These are phyloP conservation scores for Harmothoe impar DNA, from an alignment of 2,888 invertebrate genomes.

Conservation along the genomic window DNA sequence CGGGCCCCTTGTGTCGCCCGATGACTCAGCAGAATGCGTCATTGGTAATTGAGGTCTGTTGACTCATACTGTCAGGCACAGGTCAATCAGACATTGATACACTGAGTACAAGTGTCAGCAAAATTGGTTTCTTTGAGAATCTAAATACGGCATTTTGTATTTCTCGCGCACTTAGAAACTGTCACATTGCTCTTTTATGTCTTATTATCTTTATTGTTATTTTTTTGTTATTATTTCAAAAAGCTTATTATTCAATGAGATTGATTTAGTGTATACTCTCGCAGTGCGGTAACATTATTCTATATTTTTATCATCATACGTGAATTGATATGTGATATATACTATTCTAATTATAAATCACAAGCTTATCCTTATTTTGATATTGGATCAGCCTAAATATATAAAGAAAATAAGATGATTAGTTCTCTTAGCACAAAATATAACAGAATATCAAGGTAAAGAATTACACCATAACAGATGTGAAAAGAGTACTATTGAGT, in stretches of 20 bases:
- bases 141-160: not conserved
- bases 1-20: constrained; percentile 38
- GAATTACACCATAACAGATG: too few relatives aligned
- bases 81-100: not conserved
- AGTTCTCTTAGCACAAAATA: too few relatives aligned
- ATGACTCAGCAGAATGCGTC: not conserved
- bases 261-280: constrained; percentile 13
- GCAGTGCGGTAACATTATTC: not conserved
- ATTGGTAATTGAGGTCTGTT: constrained; percentile 22
- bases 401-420: too few relatives aligned
- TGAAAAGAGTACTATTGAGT: too few relatives aligned
- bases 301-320: constrained; percentile 43
- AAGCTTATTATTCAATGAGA: constrained; percentile 14
- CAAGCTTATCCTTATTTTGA: not conserved
- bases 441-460: too few relatives aligned
- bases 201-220: too few relatives aligned
- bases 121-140: not conserved
- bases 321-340: constrained; percentile 44
- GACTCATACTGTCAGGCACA: constrained; percentile 32
- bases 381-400: not conserved
- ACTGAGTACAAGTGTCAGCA: not conserved
- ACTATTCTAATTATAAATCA: not conserved
- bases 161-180: not conserved
- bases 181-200: too few relatives aligned
- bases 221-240: not conserved